A percentile compares a stretch with the other conserved stretches of the same genome.
phyloP scores from a whole-genome alignment of 1,140 invertebrate genomes.

The Micrasema minimum region DNA sequence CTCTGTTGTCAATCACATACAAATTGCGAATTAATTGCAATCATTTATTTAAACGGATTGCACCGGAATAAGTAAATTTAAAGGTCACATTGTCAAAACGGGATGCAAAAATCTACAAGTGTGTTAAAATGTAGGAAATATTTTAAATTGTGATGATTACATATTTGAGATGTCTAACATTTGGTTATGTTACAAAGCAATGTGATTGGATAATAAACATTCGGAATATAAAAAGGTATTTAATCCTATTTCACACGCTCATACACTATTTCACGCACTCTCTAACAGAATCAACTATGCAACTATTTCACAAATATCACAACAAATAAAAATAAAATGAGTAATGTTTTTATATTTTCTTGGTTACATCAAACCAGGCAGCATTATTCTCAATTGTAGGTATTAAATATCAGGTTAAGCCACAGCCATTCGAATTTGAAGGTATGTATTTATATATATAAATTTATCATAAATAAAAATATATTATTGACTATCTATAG shows the following conservation, averaged over 20 bases:
- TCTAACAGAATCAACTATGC: neutral
- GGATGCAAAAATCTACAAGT: slow-evolving; percentile 3
- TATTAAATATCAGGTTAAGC: too few species aligned
- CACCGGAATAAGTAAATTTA: neutral
- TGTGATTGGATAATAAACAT: too few species aligned
- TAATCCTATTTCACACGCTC: too few species aligned
- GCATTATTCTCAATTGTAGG: too few species aligned
- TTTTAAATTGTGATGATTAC: slow-evolving; percentile 15
- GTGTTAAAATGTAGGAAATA: neutral
- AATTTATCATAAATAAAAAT: too few species aligned
- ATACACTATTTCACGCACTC: too few species aligned
- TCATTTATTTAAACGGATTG: neutral
- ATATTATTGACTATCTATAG: too few species aligned
- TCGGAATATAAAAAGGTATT: neutral
- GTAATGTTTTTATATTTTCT: too few species aligned
- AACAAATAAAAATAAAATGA: neutral
- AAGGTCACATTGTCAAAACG: too few species aligned
- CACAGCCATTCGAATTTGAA: too few species aligned
- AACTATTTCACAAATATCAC: slow-evolving; percentile 17
- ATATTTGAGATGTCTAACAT: neutral
- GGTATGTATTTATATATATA: too few species aligned
- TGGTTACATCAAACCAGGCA: too few species aligned
- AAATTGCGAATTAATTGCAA: neutral
- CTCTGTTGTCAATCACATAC: slow-evolving; percentile 8
- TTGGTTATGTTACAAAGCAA: neutral